Evolutionary conservation across 1,140 invertebrate genomes (phyloP).

Genomic region (Phocides pigmalion): DNA sequence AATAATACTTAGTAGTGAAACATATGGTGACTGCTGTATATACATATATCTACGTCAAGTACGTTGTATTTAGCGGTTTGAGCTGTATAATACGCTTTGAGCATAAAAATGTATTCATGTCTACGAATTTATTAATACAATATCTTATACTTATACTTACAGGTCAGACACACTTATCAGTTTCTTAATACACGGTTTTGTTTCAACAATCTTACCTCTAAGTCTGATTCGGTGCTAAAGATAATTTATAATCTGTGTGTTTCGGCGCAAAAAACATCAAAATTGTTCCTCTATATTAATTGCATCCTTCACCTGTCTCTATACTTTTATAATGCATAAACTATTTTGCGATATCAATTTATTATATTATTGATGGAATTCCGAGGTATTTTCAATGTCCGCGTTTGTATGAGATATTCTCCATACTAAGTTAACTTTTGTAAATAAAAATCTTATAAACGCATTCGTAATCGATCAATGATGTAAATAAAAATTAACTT

Average conservation of each 20-base stretch:
- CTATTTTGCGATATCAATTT: too few species aligned
- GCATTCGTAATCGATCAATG: too few species aligned
- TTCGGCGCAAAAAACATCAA: not conserved
- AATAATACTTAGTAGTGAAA: not conserved
- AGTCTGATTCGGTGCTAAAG: conserved; percentile 14
- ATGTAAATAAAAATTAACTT: too few species aligned
- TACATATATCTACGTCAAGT: not conserved
- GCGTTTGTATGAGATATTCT: too few species aligned
- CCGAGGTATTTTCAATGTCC: too few species aligned
- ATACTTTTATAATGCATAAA: not conserved
- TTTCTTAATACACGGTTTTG: not conserved
- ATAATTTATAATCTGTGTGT: not conserved
- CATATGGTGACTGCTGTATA: conserved; percentile 9
- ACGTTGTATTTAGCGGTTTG: too few species aligned
- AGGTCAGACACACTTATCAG: not conserved
- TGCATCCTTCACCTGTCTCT: not conserved
- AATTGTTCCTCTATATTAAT: not conserved
- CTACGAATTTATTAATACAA: not conserved
- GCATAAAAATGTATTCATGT: too few species aligned
- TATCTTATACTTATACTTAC: not conserved
- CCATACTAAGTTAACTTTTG: too few species aligned
- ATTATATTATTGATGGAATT: too few species aligned
- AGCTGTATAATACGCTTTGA: not conserved
- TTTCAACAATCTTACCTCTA: not conserved
- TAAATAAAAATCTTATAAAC: too few species aligned